Percentiles rank a stretch among this genome's conserved stretches.
phyloP scores from a whole-genome alignment of 1,140 invertebrate species.

The Drosophila setifemur region DNA sequence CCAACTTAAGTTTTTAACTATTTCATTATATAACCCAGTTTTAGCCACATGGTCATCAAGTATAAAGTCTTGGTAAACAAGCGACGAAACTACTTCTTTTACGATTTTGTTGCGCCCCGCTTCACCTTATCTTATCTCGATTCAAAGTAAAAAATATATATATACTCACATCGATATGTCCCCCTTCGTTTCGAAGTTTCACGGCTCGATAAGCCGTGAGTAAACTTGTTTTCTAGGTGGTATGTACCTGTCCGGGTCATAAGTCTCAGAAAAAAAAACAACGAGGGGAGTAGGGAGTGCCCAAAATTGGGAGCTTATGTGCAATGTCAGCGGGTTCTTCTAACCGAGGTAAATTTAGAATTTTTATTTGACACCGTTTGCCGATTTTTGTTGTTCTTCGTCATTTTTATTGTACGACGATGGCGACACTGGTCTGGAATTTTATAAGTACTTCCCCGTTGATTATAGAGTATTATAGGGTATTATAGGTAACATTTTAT shows the following conservation, averaged over 20 bases:
- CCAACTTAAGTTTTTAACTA: constrained; percentile 14
- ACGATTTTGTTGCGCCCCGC: constrained; percentile 32
- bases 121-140: constrained; percentile 61
- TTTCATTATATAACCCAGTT: constrained; percentile 35
- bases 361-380: not conserved
- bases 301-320: not conserved
- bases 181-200: constrained; percentile 16
- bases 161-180: constrained; percentile 39
- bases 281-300: not conserved
- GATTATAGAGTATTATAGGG: constrained; percentile 1
- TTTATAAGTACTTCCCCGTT: constrained; percentile 5
- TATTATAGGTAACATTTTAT: too few relatives aligned
- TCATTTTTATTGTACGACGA: not conserved
- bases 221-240: constrained; percentile 6
- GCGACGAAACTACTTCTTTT: constrained; percentile 30
- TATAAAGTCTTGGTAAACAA: constrained; percentile 21
- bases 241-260: constrained; percentile 38
- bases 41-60: constrained; percentile 51
- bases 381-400: not conserved
- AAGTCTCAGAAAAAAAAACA: not conserved
- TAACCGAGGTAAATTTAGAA: not conserved
- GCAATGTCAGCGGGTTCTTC: not conserved
- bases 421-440: not conserved
- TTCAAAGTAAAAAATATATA: constrained; percentile 48
- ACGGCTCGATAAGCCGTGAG: constrained; percentile 21